Evolutionary conservation across 1,140 invertebrate species (phyloP), one percentile per base, ranked within the genome.

Genomic region (Papilio glaucus): DNA sequence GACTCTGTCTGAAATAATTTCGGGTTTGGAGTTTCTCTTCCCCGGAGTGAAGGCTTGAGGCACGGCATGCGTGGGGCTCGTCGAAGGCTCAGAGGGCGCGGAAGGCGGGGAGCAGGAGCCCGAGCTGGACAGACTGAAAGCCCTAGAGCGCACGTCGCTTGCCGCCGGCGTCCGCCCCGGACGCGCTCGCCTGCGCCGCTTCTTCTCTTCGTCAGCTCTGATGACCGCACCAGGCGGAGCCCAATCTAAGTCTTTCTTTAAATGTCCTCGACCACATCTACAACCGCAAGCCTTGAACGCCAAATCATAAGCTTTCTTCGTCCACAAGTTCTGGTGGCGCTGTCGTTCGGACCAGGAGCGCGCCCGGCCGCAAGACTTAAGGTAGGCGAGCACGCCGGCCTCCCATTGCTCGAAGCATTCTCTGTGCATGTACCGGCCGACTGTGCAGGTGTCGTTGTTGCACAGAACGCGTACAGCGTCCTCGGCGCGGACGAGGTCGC

Each of bases 351-450:
- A 98, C 98, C 98, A 99, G 68, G 96, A 97, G 15, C 98, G 95
- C 1, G 98, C 98, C 15, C 98, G 93, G 12, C 98, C 98, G 92
- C 97, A 98, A 7, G 96, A 96, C 85, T 98, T 97, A 57, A 99
- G 94, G 85, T 97, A 98, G 39, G 96, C 96, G 73, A 99, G 94
- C 15, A 99, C 96, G 6, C 95, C 95, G 87, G 96, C 95, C 92
- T 99, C 98, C 97, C 98, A 99, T 63, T 95, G 94, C 37, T 98
- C 97, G 94, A 99, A 99, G 93, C 98, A 99, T 83, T 98, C 97
- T 74, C 96, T 95, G 94, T 99, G 98, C 98, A 99, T 99, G 92
- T 96, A 98, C 84, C 96, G 95, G 21, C 98, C 97, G 77, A 95
- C 94, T 53, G 94, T 94, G 94, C 98, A 99, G 74, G 96, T 95